Evolutionary conservation across 2,888 invertebrate genomes (phyloP), one percentile per base, ranked within the genome.

Genomic region (Desoria tigrina): DNA sequence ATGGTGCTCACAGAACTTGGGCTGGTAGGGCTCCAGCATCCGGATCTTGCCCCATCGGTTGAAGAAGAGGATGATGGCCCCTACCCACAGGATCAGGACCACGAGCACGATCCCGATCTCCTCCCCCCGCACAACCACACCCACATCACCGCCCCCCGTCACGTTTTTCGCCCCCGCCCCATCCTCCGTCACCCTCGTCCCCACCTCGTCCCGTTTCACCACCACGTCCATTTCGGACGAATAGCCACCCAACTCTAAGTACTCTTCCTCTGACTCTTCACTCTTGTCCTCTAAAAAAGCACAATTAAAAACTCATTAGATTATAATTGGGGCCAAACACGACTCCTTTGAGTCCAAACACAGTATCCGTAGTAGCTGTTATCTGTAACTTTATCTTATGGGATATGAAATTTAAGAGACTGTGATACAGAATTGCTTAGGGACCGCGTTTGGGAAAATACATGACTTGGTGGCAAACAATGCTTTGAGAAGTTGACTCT

Each of bases 31-130:
- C 79, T 92, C 92, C 81, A 92, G 81, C 91, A 92, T 92, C 72
- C 92, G 87, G 79, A 94, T 94, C 84, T 94, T 93, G 78, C 93
- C 93, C 93, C 93, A 94, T 72, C 93, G 89, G 82, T 94, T 93
- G 85, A 94, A 92, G 84, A 94, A 94, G 51, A 93, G 84, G 2
- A 90, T 89, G 27, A 66, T 66, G 6, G 32, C 32, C 11, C 32
- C 32, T 7, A 11, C 89, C 94, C 94, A 94, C 16, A 93, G 86
- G 54, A 91, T 84, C 24, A 94, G 83, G 27, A 93, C 92, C 73
- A 92, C 85, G 53, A 90, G 86, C 62, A 94, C 92, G 77, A 93
- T 90, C 58, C 92, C 84, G 21, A 90, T 88, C 79, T 93, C 92
- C 80, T 92, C 92, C 59, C 90, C 89, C 73, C 91, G 85, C 51